Conservation (phyloP, 2,113 vertebrate species). For the Danionella cerebrum region DNA sequence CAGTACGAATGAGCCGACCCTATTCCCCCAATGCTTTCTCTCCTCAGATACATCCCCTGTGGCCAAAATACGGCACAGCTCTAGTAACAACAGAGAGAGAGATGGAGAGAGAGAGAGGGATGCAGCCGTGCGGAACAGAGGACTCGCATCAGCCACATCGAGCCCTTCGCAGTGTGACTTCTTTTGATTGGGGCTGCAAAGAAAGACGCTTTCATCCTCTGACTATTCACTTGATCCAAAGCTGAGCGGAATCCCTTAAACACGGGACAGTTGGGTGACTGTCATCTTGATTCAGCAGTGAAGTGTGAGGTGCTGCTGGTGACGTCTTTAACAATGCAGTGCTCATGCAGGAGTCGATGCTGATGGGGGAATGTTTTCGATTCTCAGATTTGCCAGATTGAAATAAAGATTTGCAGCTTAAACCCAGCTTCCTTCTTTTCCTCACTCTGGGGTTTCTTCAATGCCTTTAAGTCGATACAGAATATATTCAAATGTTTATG, state of each 20-base stretch:
- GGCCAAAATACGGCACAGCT: conserved; percentile 4
- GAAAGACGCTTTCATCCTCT: neutral
- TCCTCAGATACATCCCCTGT: conserved; percentile 6
- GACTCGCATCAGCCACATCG: conserved; percentile 14
- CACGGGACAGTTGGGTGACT: neutral
- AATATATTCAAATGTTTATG: too few species aligned
- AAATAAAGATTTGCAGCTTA: too few species aligned
- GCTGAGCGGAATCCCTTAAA: neutral
- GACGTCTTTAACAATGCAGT: neutral
- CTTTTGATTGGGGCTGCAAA: neutral
- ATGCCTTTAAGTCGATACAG: too few species aligned
- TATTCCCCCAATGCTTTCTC: neutral
- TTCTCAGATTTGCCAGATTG: too few species aligned
- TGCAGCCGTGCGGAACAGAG: conserved; percentile 46
- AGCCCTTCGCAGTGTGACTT: neutral
- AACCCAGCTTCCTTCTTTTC: too few species aligned
- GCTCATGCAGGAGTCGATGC: neutral
- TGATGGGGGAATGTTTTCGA: too few species aligned
- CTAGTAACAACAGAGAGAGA: neutral
- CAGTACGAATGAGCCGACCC: neutral
- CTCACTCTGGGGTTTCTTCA: too few species aligned
- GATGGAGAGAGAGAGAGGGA: neutral
- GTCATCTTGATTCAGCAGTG: neutral
- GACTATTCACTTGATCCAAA: neutral
- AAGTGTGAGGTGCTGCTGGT: too few species aligned